Evolutionary conservation across 53 echinoderm and acorn worm species (phyloP), one percentile per base, ranked within the genome.

Genomic region (Astropecten irregularis): DNA sequence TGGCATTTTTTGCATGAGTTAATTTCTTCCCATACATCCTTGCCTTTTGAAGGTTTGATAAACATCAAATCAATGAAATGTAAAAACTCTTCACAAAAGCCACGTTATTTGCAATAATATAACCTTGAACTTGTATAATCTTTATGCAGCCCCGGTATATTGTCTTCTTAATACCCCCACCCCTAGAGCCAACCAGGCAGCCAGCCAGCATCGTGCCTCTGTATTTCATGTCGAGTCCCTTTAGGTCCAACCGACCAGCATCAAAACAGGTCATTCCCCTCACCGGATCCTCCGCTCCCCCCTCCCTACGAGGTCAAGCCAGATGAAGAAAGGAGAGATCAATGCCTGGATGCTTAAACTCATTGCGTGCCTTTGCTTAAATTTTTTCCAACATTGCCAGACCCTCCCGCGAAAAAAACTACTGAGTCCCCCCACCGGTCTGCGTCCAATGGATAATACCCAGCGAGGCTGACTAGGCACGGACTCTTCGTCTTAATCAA

Each of bases 381-480:
- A 19, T 47, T 25, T 44, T n/a, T n/a, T 32, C 13, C 46, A 49
- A 30, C 27, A 18, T 21, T 40, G 40, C 23, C 73, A 16, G 55
- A 19, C 33, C 73, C 37, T 11, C n/a, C n/a, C n/a, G n/a, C n/a
- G n/a, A n/a, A n/a, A n/a, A n/a, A n/a, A 8, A 70, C 47, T 39
- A 29, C 49, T 16, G 5, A 73, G 73, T 40, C 39, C 77, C 77
- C 77, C 60, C 40, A 44, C n/a, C 39, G 61, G 77, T 59, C 77
- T 77, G 61, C 40, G 38, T 77, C 42, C 29, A 77, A 46, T 34
- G 59, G 39, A 27, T 77, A 77, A 77, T 77, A 46, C 77, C 77
- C 77, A 33, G 55, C 28, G 60, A 77, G 61, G 59, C 77, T 40
- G 77, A 77, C 77, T 40, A 77, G 77, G 77, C 77, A 77, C 77